phyloP scores from a whole-genome alignment of 1,140 invertebrate genomes.

The Trichonephila clavipes region DNA sequence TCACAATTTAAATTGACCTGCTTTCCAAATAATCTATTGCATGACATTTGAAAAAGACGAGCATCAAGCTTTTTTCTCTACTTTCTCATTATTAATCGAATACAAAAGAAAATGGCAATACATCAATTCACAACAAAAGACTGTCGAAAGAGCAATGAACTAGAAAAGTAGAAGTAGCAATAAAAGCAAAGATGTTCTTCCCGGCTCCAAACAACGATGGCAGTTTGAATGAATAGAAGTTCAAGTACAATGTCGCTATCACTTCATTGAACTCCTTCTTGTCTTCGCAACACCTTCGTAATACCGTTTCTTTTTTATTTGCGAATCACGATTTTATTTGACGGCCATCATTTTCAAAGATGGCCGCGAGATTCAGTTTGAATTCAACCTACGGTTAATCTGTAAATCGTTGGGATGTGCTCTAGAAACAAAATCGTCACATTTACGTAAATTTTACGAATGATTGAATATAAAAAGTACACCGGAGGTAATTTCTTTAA shows the following conservation, averaged over 20 bases:
- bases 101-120: neutral
- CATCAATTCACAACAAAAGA: neutral
- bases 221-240: neutral
- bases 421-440: neutral
- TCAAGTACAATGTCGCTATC: conserved; percentile 30
- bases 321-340: conserved; percentile 1
- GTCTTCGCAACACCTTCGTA: neutral
- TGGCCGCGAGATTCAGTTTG: neutral
- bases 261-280: neutral
- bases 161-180: neutral
- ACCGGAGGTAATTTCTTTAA: neutral
- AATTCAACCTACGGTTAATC: neutral
- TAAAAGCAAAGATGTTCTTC: neutral
- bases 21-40: neutral
- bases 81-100: conserved; percentile 11
- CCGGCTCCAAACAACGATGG: neutral
- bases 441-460: neutral
- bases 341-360: neutral
- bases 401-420: neutral
- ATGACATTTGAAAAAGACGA: neutral
- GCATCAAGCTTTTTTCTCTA: neutral
- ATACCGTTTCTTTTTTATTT: neutral
- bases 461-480: neutral
- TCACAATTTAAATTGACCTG: neutral
- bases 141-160: conserved; percentile 1